Evolutionary conservation across 2,113 vertebrate species (phyloP).

Genomic region (Triplophysa dalaica): DNA sequence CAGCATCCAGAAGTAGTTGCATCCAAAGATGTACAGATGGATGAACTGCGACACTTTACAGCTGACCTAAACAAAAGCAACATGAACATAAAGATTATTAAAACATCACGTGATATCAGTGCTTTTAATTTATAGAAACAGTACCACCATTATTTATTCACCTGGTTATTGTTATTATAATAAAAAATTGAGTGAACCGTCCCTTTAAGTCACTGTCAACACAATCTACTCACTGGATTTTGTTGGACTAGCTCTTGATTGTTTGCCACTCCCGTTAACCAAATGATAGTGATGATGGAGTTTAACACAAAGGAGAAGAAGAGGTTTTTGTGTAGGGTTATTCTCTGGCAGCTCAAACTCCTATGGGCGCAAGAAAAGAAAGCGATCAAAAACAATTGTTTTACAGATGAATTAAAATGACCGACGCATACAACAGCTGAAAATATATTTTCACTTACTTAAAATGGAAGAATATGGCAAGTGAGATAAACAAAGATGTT

Average conservation of each 20-base stretch:
- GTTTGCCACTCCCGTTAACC: slow-evolving; percentile 86
- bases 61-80: slow-evolving; percentile 74
- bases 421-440: background rate
- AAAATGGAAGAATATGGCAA: slow-evolving; percentile 97
- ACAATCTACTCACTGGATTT: slow-evolving; percentile 84
- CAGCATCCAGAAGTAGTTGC: slow-evolving; percentile 99
- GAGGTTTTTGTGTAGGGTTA: slow-evolving; percentile 97
- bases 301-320: slow-evolving; percentile 97
- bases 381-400: background rate
- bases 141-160: background rate
- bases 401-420: background rate
- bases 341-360: slow-evolving; percentile 97
- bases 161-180: too few species aligned
- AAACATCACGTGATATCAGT: background rate
- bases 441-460: slow-evolving; percentile 80
- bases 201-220: background rate
- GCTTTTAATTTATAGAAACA: background rate
- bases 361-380: slow-evolving; percentile 68
- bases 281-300: slow-evolving; percentile 92
- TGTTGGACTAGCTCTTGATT: slow-evolving; percentile 88
- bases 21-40: slow-evolving; percentile 91
- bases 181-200: background rate
- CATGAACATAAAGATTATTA: background rate
- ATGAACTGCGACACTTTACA: slow-evolving; percentile 94
- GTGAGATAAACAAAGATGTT: slow-evolving; percentile 87